Evolutionary conservation across 2,113 vertebrate species (phyloP).

Genomic region (Ceyx cyanopectus): DNA sequence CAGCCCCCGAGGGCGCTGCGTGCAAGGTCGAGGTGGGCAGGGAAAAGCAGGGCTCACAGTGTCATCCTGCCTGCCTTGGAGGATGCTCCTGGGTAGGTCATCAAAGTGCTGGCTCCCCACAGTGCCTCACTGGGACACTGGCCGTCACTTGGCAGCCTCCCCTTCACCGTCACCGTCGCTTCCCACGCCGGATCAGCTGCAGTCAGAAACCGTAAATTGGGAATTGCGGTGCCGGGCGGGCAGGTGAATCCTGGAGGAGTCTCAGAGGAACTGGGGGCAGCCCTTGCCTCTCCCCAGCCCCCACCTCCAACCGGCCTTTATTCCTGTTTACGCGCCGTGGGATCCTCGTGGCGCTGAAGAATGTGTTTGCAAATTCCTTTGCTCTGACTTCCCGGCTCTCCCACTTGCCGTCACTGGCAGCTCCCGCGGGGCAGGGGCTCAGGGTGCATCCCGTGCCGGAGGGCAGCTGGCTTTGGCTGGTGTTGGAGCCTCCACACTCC

Average conservation of each 20-base stretch:
- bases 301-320: neutral
- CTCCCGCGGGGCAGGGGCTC: neutral
- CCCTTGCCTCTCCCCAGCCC: neutral
- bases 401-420: neutral
- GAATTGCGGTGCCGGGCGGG: accelerated
- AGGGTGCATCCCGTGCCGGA: neutral
- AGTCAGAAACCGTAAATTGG: accelerated
- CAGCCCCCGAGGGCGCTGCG: neutral
- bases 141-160: neutral
- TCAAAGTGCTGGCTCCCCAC: neutral
- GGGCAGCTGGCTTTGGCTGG: neutral
- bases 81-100: neutral
- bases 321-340: conserved; percentile 22
- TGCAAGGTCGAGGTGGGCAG: accelerated
- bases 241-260: neutral
- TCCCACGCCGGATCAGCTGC: neutral
- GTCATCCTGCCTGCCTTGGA: neutral
- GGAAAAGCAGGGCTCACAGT: neutral
- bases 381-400: conserved; percentile 59
- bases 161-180: neutral
- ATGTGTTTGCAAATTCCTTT: conserved; percentile 73
- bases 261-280: neutral
- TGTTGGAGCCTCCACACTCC: neutral
- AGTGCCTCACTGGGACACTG: neutral
- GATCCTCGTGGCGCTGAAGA: conserved; percentile 49